These are phyloP conservation scores for Hirtodrosophila confusa DNA, from an alignment of 2,888 invertebrate genomes.

Conservation along the genomic window DNA sequence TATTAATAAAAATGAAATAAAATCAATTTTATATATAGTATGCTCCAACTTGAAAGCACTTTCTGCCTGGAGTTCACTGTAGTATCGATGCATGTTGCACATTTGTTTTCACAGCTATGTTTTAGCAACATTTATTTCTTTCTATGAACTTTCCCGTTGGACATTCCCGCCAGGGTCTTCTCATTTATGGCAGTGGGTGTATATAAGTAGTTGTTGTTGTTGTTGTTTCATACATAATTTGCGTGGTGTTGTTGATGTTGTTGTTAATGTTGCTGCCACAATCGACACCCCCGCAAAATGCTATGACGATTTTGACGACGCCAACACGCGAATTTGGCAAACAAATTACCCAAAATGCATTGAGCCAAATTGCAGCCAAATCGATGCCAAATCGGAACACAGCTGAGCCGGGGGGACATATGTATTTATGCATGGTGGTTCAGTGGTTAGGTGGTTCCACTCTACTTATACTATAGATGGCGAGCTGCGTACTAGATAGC, in stretches of 20 bases:
- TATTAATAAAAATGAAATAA: no score
- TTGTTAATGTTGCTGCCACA: slow-evolving; percentile 26
- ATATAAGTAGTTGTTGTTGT: slow-evolving; percentile 9
- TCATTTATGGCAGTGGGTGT: slow-evolving; percentile 33
- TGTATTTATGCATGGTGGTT: neutral
- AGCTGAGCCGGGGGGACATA: neutral
- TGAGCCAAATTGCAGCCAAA: slow-evolving; percentile 55
- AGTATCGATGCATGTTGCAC: neutral
- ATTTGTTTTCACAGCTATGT: slow-evolving; percentile 5
- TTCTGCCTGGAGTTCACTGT: slow-evolving; percentile 7
- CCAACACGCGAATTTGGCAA: slow-evolving; percentile 72
- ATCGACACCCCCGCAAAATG: slow-evolving; percentile 63
- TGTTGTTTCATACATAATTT: slow-evolving; percentile 25
- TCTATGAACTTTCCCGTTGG: slow-evolving; percentile 18
- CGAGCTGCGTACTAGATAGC: slow-evolving; percentile 6
- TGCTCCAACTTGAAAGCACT: no score
- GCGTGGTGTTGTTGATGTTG: slow-evolving; percentile 21
- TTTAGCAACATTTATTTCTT: slow-evolving; percentile 39
- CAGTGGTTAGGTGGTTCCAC: slow-evolving; percentile 5
- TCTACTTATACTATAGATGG: slow-evolving; percentile 7
- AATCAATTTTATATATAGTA: no score
- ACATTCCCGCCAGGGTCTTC: slow-evolving; percentile 18
- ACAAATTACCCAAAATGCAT: slow-evolving; percentile 70
- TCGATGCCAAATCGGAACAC: slow-evolving; percentile 59
- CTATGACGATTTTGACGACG: slow-evolving; percentile 63